Percentiles rank a stretch among this genome's conserved stretches.
Evolutionary conservation across 2,113 vertebrate species (phyloP).

Genomic region (Sitta europaea): DNA sequence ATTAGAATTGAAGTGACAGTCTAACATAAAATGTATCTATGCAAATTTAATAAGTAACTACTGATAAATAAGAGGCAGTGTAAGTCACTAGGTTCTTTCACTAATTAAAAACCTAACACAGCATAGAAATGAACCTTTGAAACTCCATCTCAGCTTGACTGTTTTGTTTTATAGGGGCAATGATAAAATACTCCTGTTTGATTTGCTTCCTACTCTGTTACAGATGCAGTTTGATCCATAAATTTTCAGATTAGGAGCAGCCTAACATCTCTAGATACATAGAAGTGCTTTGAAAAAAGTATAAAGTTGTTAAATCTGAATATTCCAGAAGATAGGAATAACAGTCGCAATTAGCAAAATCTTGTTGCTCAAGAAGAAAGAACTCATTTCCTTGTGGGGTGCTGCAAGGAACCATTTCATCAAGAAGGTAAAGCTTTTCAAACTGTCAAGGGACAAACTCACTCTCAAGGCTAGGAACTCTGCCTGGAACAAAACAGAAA

Average conservation of each 20-base stretch:
- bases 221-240: background rate
- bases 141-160: background rate
- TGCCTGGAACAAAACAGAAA: constrained; percentile 22
- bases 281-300: background rate
- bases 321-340: background rate
- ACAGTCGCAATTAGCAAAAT: background rate
- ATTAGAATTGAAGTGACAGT: background rate
- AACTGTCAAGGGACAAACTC: constrained; percentile 18
- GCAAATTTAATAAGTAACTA: background rate
- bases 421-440: constrained; percentile 31
- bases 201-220: background rate
- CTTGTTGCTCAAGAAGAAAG: background rate
- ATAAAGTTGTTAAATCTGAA: background rate
- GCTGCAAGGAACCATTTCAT: background rate
- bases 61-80: background rate
- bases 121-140: background rate
- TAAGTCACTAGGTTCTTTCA: background rate
- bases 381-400: constrained; percentile 39
- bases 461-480: background rate
- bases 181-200: background rate
- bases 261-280: background rate
- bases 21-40: background rate
- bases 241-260: background rate
- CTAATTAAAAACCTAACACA: background rate
- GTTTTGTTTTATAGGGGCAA: background rate